A percentile compares a stretch with the other conserved stretches of the same genome.
These are phyloP conservation scores for Ariolimax columbianus DNA, from an alignment of 2,888 invertebrate genomes.

Conservation along the genomic window DNA sequence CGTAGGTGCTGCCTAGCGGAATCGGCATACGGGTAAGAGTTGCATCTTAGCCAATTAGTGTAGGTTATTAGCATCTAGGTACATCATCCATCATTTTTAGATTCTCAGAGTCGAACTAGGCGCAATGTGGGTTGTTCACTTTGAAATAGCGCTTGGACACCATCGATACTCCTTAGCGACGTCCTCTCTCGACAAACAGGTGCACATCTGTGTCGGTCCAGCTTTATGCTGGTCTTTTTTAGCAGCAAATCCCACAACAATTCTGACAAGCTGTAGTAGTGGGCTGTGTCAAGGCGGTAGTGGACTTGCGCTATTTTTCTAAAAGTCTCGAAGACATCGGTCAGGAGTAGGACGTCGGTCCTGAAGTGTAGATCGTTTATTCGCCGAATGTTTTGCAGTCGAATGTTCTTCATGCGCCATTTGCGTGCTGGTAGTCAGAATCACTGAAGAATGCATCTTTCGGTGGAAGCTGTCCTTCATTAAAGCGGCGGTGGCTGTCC, in stretches of 20 bases:
- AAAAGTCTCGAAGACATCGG: too few relatives aligned
- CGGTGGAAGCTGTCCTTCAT: too few relatives aligned
- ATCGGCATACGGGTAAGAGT: not conserved
- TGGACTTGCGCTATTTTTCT: too few relatives aligned
- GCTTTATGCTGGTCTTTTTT: not conserved
- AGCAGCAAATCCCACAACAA: not conserved
- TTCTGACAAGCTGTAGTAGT: too few relatives aligned
- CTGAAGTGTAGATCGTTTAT: too few relatives aligned
- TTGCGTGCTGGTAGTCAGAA: too few relatives aligned
- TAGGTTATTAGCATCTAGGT: slow-evolving; percentile 16
- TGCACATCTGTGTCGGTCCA: slow-evolving; percentile 7
- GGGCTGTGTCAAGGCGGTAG: too few relatives aligned
- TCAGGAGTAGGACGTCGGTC: too few relatives aligned
- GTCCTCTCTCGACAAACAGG: not conserved
- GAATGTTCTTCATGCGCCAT: too few relatives aligned
- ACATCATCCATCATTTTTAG: not conserved
- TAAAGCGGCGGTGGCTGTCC: too few relatives aligned
- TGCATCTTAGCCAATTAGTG: slow-evolving; percentile 22
- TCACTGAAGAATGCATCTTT: too few relatives aligned
- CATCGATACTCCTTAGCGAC: not conserved
- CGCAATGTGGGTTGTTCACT: not conserved
- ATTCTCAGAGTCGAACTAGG: not conserved
- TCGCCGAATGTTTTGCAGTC: too few relatives aligned
- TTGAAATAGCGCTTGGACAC: not conserved
- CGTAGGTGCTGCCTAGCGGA: not conserved